Conservation (phyloP, 1,140 invertebrate genomes). For the Sycobia sp. region DNA sequence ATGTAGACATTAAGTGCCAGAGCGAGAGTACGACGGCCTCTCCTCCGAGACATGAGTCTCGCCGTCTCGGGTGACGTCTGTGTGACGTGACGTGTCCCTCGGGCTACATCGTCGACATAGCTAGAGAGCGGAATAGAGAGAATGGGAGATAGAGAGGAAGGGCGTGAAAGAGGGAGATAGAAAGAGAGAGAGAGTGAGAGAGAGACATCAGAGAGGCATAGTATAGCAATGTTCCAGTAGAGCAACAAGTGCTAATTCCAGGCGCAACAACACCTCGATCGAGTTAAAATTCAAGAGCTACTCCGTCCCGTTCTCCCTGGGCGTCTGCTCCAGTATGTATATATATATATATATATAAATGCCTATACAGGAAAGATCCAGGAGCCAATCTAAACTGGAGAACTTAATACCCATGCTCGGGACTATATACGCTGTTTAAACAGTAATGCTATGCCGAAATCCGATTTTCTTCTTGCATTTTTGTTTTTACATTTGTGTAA, state of each 20-base stretch:
- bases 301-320: neutral
- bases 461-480: too few species aligned
- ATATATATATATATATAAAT: too few species aligned
- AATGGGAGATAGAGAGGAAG: too few species aligned
- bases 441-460: neutral
- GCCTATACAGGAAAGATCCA: too few species aligned
- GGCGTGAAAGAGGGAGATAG: too few species aligned
- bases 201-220: too few species aligned
- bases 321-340: too few species aligned
- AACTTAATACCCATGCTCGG: neutral
- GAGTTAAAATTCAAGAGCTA: slow-evolving; percentile 16
- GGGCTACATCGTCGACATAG: neutral
- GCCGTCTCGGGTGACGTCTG: neutral
- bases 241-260: slow-evolving; percentile 14
- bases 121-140: too few species aligned
- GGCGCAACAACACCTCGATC: neutral
- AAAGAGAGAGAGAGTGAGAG: too few species aligned
- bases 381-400: neutral
- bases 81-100: neutral
- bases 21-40: too few species aligned
- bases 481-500: too few species aligned
- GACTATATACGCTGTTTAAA: neutral
- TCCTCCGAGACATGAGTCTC: neutral
- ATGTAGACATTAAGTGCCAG: too few species aligned
- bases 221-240: neutral